These are phyloP conservation scores for Hirundo rustica DNA, from an alignment of 2,797 vertebrate genomes.

Conservation along the genomic window DNA sequence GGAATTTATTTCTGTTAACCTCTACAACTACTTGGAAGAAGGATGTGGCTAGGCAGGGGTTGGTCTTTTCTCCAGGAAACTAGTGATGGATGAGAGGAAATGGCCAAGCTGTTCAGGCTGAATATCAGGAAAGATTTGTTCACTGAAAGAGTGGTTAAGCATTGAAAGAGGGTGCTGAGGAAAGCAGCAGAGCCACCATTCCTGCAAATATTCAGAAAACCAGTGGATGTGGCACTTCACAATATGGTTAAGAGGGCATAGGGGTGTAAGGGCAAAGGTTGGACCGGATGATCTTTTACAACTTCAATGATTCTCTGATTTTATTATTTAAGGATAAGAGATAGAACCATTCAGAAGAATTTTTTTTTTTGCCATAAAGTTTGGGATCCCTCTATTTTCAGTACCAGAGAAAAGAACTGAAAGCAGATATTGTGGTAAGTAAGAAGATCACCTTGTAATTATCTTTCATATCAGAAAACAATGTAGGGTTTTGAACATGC, in stretches of 20 bases:
- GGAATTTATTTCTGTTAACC: background rate
- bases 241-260: background rate
- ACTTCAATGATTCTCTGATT: background rate
- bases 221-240: background rate
- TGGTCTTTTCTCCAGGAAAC: background rate
- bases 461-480: background rate
- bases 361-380: background rate
- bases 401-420: background rate
- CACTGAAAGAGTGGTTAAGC: background rate
- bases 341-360: background rate
- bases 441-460: background rate
- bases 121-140: background rate
- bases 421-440: background rate
- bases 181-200: background rate
- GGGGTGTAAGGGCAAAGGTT: background rate
- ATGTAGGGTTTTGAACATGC: background rate
- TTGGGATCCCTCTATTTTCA: background rate
- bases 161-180: background rate
- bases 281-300: background rate
- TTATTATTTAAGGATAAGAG: background rate
- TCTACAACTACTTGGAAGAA: background rate
- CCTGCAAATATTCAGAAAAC: background rate
- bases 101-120: accelerated
- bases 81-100: background rate
- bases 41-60: background rate